These are phyloP conservation scores for Linyphia triangularis DNA, from an alignment of 2,888 invertebrate genomes.

Conservation along the genomic window DNA sequence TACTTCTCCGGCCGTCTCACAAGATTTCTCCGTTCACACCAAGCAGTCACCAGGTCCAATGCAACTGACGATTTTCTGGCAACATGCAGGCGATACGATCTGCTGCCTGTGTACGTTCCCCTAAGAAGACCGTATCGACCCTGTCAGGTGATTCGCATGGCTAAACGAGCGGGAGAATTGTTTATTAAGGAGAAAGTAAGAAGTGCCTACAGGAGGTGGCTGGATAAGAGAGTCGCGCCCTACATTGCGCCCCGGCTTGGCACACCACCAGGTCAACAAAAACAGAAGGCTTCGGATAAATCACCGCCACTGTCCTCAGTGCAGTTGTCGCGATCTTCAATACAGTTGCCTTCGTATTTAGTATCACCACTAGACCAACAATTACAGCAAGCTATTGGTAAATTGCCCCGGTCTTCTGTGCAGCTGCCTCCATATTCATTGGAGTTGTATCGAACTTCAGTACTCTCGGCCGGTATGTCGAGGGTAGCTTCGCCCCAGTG, in stretches of 20 bases:
- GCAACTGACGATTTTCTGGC: slow-evolving; percentile 49
- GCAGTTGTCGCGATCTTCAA: not conserved
- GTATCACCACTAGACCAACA: not conserved
- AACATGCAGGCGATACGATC: slow-evolving; percentile 59
- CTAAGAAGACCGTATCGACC: slow-evolving; percentile 51
- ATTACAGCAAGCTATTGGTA: not conserved
- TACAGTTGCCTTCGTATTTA: not conserved
- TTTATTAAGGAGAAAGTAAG: slow-evolving; percentile 69
- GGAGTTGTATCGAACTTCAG: too few relatives aligned
- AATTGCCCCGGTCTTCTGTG: too few relatives aligned
- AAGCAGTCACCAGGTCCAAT: not conserved
- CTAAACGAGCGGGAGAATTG: slow-evolving; percentile 66
- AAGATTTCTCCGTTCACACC: slow-evolving; percentile 10
- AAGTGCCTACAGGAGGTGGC: slow-evolving; percentile 61
- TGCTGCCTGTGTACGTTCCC: slow-evolving; percentile 55
- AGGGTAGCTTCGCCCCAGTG: slow-evolving; percentile 26
- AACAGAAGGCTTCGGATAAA: not conserved
- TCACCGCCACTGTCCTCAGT: not conserved
- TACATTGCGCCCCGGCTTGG: slow-evolving; percentile 23
- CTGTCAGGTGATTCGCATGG: slow-evolving; percentile 72
- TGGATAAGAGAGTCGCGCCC: slow-evolving; percentile 59
- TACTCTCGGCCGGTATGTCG: not conserved
- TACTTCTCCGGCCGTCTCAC: slow-evolving; percentile 47
- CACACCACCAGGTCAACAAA: slow-evolving; percentile 48
- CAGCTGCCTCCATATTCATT: not conserved